These are phyloP conservation scores for Atta colombica DNA, from an alignment of 1,140 invertebrate species.

Conservation along the genomic window DNA sequence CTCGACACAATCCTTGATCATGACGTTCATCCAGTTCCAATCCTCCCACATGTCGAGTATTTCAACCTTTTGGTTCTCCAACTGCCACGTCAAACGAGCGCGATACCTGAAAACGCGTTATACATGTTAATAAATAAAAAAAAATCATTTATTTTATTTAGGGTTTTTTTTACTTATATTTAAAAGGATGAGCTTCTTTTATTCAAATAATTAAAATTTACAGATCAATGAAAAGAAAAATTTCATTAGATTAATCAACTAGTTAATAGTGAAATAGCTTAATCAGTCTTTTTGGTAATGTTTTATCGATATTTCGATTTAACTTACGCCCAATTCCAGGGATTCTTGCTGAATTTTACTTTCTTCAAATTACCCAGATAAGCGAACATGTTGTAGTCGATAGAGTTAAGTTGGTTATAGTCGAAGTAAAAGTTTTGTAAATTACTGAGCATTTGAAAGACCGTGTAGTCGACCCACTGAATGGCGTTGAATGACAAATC, in stretches of 20 bases:
- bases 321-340: constrained; percentile 81
- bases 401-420: constrained; percentile 76
- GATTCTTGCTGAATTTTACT: constrained; percentile 81
- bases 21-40: constrained; percentile 81
- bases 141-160: not conserved
- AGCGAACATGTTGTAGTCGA: constrained; percentile 77
- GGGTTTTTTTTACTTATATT: not conserved
- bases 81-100: constrained; percentile 78
- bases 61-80: constrained; percentile 80
- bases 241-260: not conserved
- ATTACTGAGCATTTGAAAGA: constrained; percentile 74
- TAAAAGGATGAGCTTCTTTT: not conserved
- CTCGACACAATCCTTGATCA: constrained; percentile 80
- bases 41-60: constrained; percentile 81
- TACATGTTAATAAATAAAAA: not conserved
- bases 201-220: constrained; percentile 14
- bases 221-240: constrained; percentile 8
- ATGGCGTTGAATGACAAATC: constrained; percentile 82
- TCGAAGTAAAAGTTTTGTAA: constrained; percentile 80
- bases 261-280: not conserved
- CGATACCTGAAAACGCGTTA: constrained; percentile 73
- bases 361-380: constrained; percentile 75
- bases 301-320: not conserved
- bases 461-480: constrained; percentile 70
- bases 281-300: not conserved